Evolutionary conservation across 2,113 vertebrate species (phyloP).

Genomic region (Urocitellus parryii): DNA sequence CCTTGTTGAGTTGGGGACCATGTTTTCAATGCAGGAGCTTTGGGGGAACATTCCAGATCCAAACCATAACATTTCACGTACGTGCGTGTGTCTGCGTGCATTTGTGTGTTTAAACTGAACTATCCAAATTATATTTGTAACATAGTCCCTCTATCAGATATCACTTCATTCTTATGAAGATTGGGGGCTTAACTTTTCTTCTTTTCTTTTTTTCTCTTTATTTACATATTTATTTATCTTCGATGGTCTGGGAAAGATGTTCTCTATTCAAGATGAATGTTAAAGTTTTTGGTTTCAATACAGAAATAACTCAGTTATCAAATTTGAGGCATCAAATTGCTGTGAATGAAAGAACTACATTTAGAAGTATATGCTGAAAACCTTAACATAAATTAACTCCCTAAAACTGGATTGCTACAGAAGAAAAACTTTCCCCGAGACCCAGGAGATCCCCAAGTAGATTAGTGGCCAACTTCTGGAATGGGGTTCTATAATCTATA

Average conservation of each 20-base stretch:
- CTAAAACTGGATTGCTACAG: not conserved
- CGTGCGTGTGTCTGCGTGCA: not conserved
- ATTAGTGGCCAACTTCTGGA: conserved; percentile 58
- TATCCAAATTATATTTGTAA: not conserved
- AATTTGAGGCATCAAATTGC: not conserved
- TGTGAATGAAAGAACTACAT: not conserved
- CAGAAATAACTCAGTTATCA: conserved; percentile 11
- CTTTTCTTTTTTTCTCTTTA: not conserved
- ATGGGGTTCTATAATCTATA: conserved; percentile 33
- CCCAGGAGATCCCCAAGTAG: not conserved
- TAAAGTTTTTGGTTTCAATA: not conserved
- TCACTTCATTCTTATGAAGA: not conserved
- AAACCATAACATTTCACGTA: no score
- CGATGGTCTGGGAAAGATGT: not conserved
- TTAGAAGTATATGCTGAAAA: conserved; percentile 8
- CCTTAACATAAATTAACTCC: conserved; percentile 15
- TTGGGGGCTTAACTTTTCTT: not conserved
- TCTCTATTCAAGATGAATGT: conserved; percentile 1
- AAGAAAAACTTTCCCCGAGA: conserved; percentile 31
- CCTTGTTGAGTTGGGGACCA: no score
- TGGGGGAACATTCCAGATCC: no score
- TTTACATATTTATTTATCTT: not conserved
- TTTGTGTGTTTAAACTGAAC: not conserved
- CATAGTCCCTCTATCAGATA: not conserved
- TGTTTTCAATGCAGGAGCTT: no score